These are phyloP conservation scores for Microtus richardsoni DNA, from an alignment of 2,113 vertebrate species.

Conservation along the genomic window DNA sequence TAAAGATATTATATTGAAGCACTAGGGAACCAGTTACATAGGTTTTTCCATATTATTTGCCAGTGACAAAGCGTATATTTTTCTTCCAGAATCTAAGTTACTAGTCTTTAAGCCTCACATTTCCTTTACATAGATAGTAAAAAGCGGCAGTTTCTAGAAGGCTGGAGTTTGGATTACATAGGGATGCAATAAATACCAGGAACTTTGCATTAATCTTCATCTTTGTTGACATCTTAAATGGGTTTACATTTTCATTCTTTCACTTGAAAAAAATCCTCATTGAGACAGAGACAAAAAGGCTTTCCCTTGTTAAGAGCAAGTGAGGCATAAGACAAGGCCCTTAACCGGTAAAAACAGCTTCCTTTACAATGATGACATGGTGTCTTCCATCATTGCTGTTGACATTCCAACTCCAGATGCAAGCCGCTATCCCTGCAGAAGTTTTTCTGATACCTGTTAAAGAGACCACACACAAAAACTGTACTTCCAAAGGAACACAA, in stretches of 20 bases:
- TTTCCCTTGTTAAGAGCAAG: background rate
- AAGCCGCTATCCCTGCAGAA: background rate
- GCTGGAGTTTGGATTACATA: background rate
- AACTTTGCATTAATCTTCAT: background rate
- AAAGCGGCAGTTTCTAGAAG: background rate
- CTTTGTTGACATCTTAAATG: background rate
- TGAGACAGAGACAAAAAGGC: background rate
- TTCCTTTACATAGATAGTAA: slow-evolving; percentile 25
- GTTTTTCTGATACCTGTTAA: background rate
- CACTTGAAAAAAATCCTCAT: background rate
- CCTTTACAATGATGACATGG: background rate
- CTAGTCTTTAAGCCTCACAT: slow-evolving; percentile 5
- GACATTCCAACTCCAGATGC: background rate
- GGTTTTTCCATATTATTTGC: slow-evolving; percentile 19
- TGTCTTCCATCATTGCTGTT: background rate
- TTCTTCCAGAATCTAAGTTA: slow-evolving; percentile 14
- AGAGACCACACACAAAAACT: background rate
- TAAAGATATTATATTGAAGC: slow-evolving; percentile 4
- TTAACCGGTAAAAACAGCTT: background rate
- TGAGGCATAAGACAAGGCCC: background rate
- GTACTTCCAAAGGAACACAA: background rate
- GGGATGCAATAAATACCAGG: background rate
- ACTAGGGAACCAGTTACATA: background rate
- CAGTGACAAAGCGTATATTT: background rate
- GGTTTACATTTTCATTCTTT: background rate